Conservation (phyloP, 2,113 vertebrate species). For the Macquaria ambigua region DNA sequence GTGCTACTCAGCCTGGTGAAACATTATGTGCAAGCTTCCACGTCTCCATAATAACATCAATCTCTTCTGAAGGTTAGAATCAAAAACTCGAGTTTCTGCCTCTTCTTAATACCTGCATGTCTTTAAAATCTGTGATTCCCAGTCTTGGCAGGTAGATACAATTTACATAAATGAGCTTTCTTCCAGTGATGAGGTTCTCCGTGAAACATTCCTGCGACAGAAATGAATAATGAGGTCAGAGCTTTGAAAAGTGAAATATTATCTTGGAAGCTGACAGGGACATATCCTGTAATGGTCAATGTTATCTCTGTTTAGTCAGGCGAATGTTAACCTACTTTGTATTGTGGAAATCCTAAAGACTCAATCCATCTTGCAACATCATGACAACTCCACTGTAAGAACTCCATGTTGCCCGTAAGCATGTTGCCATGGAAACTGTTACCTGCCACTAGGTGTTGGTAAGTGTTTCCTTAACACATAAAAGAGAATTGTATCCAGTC, state of each 20-base stretch:
- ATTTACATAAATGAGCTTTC: constrained; percentile 89
- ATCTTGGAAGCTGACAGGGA: not conserved
- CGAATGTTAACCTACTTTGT: constrained; percentile 70
- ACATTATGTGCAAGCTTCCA: too few species aligned
- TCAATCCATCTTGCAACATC: constrained; percentile 83
- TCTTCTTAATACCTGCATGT: constrained; percentile 89
- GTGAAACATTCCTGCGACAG: constrained; percentile 90
- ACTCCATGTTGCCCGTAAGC: constrained; percentile 72
- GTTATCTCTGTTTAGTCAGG: not conserved
- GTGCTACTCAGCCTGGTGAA: too few species aligned
- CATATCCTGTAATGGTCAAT: not conserved
- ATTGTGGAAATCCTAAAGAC: constrained; percentile 81
- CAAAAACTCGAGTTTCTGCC: not conserved
- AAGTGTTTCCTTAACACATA: not conserved
- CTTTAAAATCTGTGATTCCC: constrained; percentile 90
- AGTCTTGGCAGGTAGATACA: constrained; percentile 88
- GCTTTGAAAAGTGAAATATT: not conserved
- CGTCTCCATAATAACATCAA: too few species aligned
- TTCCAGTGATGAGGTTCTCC: constrained; percentile 88
- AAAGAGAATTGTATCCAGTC: fast-evolving
- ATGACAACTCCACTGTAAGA: constrained; percentile 78
- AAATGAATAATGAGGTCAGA: constrained; percentile 13
- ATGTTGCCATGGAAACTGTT: constrained; percentile 78
- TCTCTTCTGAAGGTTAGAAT: not conserved
- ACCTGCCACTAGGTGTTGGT: not conserved